Base-by-base conservation (phyloP, 2,797 vertebrate genomes). In the Takifugu ocellatus region DNA sequence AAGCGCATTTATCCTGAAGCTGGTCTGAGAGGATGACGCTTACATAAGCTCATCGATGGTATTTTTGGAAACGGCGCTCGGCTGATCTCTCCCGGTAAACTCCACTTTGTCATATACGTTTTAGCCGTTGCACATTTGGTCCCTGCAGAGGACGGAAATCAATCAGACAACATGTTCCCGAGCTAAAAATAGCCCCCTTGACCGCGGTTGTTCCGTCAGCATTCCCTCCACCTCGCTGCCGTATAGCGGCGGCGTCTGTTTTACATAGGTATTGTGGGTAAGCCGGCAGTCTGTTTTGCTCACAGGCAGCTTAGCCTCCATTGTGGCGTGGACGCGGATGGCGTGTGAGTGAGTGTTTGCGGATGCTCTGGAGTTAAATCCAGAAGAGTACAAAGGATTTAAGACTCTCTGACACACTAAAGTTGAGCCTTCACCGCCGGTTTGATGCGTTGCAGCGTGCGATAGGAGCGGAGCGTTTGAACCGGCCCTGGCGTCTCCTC, bases 231-330 rank as follows among this genome's bases (percentile, higher is more conserved):
- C 66, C 72, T 47, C 31, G 31, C 44, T 27, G 59, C 56, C 70
- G 51, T 66, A 36, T 52, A 63, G 72, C 65, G 63, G 75, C 64
- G 73, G 72, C 54, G 56, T 72, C 63, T 71, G 68, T 69, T 83
- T 76, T 70, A 74, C 78, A 77, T 76, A 65, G 74, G 68, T 66
- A 73, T 75, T 78, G 74, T 79, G 74, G 57, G 59, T 63, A 66
- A 82, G 67, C 72, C 63, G 56, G 57, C 53, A 67, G 50, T 74
- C 54, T 77, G 75, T 70, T 70, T 79, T 74, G 81, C 82, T 71
- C 68, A 59, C 62, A 72, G 83, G 82, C 76, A 72, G 86, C 81
- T 87, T 82, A 89, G 65, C 68, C 51, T 48, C 54, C 69, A 71
- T 86, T 86, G 81, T 88, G 64, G 56, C 79, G 78, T 58, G 59